Evolutionary conservation across 1,140 invertebrate species (phyloP).

Genomic region (Saccostrea echinata): DNA sequence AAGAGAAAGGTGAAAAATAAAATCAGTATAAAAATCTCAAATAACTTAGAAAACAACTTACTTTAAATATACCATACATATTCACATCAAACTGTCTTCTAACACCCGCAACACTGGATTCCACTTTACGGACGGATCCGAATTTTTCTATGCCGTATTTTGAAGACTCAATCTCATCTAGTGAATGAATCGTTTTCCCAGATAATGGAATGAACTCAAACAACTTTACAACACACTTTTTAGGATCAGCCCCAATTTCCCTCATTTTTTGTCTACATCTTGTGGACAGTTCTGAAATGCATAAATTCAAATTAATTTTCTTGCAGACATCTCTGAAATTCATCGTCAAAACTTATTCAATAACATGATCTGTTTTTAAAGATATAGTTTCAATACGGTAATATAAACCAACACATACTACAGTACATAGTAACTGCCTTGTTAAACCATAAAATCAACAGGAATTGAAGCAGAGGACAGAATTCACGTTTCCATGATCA

Average conservation of each 20-base stretch:
- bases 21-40: not conserved
- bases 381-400: no score
- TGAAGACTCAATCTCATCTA: not conserved
- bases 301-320: no score
- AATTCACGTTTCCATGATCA: no score
- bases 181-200: not conserved
- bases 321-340: no score
- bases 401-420: no score
- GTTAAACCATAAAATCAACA: no score
- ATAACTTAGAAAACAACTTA: not conserved
- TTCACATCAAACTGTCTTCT: not conserved
- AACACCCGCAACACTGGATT: not conserved
- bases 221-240: not conserved
- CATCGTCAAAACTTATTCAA: no score
- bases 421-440: no score
- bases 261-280: slow-evolving; percentile 10
- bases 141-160: slow-evolving; percentile 16
- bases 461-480: no score
- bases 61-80: slow-evolving; percentile 16
- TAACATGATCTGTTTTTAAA: no score
- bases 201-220: slow-evolving; percentile 37
- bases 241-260: not conserved
- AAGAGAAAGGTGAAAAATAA: no score
- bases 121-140: not conserved
- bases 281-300: not conserved